Evolutionary conservation across 2,888 invertebrate species (phyloP).

Genomic region (Cerastoderma edule): DNA sequence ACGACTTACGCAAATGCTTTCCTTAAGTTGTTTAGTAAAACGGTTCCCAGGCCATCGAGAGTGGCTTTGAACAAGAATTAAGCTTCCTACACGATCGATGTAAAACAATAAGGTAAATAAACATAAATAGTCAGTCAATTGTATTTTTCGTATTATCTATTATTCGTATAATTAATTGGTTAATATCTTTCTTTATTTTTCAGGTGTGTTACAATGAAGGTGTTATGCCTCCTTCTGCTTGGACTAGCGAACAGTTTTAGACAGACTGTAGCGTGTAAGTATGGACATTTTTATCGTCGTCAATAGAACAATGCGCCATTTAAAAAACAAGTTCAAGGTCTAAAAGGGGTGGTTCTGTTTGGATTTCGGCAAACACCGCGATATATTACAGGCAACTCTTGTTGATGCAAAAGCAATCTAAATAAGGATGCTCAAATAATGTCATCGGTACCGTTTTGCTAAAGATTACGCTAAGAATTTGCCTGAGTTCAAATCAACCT

Average conservation of each 20-base stretch:
- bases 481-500: too few species aligned
- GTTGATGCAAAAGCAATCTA: not conserved
- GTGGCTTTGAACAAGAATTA: not conserved
- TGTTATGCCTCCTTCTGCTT: conserved; percentile 16
- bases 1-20: too few species aligned
- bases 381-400: not conserved
- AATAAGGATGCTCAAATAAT: not conserved
- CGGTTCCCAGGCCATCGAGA: too few species aligned
- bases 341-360: not conserved
- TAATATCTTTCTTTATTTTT: not conserved
- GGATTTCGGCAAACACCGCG: not conserved
- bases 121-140: not conserved
- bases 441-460: not conserved
- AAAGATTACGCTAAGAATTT: too few species aligned
- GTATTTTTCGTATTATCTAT: not conserved
- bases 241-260: not conserved
- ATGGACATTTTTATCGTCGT: not conserved
- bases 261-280: conserved; percentile 5
- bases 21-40: too few species aligned
- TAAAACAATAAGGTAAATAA: not conserved
- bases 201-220: conserved; percentile 10
- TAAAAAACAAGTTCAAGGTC: not conserved
- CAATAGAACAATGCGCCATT: not conserved
- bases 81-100: not conserved
- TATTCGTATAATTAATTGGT: not conserved